A percentile compares a stretch with the other conserved stretches of the same genome.
These are phyloP conservation scores for Brachionus calyciflorus DNA, from an alignment of 1,140 invertebrate species.

Conservation along the genomic window DNA sequence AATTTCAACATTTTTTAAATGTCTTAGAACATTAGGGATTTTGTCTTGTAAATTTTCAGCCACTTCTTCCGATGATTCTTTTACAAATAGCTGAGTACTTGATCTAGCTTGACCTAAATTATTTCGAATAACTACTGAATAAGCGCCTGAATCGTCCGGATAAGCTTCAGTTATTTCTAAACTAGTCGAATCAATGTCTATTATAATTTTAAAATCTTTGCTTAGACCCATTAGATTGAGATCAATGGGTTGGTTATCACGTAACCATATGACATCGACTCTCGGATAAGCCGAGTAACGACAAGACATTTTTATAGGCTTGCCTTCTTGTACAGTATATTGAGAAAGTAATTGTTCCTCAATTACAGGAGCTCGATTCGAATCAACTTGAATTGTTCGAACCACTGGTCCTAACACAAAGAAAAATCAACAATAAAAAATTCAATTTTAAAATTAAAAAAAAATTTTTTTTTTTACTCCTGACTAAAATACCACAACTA, in stretches of 20 bases:
- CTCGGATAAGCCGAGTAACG: constrained; percentile 61
- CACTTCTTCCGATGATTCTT: constrained; percentile 8
- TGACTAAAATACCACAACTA: constrained; percentile 49
- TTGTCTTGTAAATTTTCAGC: constrained; percentile 8
- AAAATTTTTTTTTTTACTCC: constrained; percentile 53
- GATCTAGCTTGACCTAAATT: constrained; percentile 69
- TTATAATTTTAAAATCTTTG: constrained; percentile 54
- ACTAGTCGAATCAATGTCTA: constrained; percentile 59
- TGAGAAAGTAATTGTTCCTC: neutral
- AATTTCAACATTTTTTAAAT: constrained; percentile 43
- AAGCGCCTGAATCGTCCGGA: constrained; percentile 91
- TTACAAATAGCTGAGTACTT: constrained; percentile 51
- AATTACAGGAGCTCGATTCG: constrained; percentile 28
- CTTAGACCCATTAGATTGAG: constrained; percentile 49
- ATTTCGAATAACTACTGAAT: constrained; percentile 94
- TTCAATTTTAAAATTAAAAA: neutral
- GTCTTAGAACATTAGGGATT: neutral
- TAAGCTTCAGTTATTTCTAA: constrained; percentile 90
- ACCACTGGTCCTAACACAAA: neutral
- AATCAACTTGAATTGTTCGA: neutral
- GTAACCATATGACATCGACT: constrained; percentile 73
- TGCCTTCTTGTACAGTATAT: constrained; percentile 53
- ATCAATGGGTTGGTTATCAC: constrained; percentile 58
- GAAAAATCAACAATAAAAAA: neutral
- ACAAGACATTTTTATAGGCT: constrained; percentile 53